These are phyloP conservation scores for Globicephala melas DNA, from an alignment of 2,113 vertebrate species.

Conservation along the genomic window DNA sequence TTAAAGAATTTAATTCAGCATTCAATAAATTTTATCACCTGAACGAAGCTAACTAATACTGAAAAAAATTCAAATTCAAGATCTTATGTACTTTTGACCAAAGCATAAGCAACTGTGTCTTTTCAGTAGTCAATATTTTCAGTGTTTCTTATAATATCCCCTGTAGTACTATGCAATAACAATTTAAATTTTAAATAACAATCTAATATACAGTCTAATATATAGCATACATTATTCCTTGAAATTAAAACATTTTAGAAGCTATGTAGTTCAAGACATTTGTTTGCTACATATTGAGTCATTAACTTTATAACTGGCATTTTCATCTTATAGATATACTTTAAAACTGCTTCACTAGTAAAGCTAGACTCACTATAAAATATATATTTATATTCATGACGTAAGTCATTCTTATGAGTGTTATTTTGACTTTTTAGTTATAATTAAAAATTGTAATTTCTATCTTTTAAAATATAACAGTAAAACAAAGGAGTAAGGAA, in stretches of 20 bases:
- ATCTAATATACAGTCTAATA: neutral
- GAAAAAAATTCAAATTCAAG: neutral
- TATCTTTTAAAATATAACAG: neutral
- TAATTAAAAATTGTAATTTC: neutral
- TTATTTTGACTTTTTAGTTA: neutral
- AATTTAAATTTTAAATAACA: neutral
- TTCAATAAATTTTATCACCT: neutral
- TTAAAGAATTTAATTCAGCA: neutral
- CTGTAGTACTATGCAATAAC: neutral
- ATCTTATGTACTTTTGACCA: neutral
- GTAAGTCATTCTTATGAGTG: neutral
- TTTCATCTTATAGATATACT: neutral
- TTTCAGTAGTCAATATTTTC: neutral
- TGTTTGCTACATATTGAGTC: neutral
- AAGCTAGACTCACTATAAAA: neutral
- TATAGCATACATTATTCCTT: neutral
- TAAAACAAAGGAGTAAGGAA: conserved; percentile 5
- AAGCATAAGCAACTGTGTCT: neutral
- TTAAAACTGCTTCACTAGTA: neutral
- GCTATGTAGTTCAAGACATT: neutral
- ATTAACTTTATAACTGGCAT: neutral
- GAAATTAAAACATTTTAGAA: neutral
- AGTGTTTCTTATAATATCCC: neutral
- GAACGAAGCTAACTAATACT: neutral
- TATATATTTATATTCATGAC: neutral